These are phyloP conservation scores for Pogona vitticeps DNA, from an alignment of 2,113 vertebrate genomes.

Conservation along the genomic window DNA sequence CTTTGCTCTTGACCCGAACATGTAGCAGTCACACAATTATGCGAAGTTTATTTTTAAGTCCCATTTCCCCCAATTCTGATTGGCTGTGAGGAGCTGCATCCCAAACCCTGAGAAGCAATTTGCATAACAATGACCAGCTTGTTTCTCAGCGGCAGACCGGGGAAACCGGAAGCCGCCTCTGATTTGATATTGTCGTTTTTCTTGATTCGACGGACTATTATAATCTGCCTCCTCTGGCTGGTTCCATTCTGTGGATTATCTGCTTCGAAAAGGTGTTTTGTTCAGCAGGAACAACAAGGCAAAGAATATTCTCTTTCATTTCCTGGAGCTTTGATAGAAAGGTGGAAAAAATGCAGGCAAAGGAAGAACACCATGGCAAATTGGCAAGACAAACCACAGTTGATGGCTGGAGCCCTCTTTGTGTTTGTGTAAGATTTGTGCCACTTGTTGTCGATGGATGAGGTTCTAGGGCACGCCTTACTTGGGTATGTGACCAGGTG, in stretches of 20 bases:
- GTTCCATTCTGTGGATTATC: background rate
- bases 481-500: too few species aligned
- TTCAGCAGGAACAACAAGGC: background rate
- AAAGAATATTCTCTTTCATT: constrained; percentile 10
- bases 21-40: background rate
- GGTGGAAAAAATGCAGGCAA: constrained; percentile 13
- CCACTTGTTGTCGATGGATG: too few species aligned
- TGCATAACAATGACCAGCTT: constrained; percentile 48
- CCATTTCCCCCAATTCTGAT: background rate
- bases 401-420: too few species aligned
- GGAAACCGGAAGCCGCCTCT: constrained; percentile 18
- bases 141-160: constrained; percentile 48
- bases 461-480: too few species aligned
- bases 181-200: constrained; percentile 39
- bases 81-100: background rate
- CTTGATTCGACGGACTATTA: constrained; percentile 28
- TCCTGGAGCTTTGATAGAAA: constrained; percentile 27
- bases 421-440: too few species aligned
- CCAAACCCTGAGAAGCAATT: constrained; percentile 39
- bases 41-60: background rate
- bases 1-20: background rate
- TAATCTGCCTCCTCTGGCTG: constrained; percentile 31
- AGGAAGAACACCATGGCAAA: background rate
- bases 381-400: background rate
- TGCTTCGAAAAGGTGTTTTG: constrained; percentile 12